Evolutionary conservation across 2,888 invertebrate species (phyloP).

Genomic region (Lymantria monacha): DNA sequence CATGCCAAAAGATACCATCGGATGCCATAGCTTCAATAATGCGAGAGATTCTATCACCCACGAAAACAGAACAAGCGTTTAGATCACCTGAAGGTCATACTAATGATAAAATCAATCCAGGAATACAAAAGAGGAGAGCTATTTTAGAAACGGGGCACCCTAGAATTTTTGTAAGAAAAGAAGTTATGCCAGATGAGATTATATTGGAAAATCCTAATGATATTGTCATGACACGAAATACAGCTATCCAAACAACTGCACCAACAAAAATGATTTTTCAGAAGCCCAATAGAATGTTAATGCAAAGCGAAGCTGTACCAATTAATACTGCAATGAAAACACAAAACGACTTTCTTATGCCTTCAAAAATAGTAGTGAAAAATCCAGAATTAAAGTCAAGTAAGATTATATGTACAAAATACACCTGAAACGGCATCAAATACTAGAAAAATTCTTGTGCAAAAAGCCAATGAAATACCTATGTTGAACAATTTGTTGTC

Average conservation of each 20-base stretch:
- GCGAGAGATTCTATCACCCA: conserved; percentile 42
- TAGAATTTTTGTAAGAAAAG: neutral
- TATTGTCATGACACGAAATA: conserved; percentile 1
- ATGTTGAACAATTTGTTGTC: conserved; percentile 1
- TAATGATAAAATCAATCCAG: conserved; percentile 2
- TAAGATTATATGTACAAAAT: conserved; percentile 5
- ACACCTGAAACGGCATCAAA: conserved; percentile 1
- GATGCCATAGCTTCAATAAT: conserved; percentile 27
- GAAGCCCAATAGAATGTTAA: conserved; percentile 3
- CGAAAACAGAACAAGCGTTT: conserved; percentile 31
- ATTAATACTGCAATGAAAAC: neutral
- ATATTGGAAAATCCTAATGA: conserved; percentile 7
- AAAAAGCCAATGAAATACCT: conserved; percentile 9
- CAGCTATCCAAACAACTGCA: conserved; percentile 3
- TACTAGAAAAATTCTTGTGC: conserved; percentile 2
- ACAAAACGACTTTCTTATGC: neutral
- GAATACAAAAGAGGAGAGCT: conserved; percentile 3
- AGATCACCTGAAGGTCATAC: conserved; percentile 26
- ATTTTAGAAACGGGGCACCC: conserved; percentile 6
- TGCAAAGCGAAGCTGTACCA: neutral
- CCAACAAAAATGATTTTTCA: conserved; percentile 4
- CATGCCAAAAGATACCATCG: conserved; percentile 20
- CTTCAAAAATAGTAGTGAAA: neutral
- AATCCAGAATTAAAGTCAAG: conserved; percentile 3
- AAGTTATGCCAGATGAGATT: conserved; percentile 4